Percentiles rank a stretch among this genome's conserved stretches.
These are phyloP conservation scores for Siniperca scherzeri DNA, from an alignment of 2,797 vertebrate genomes.

Conservation along the genomic window DNA sequence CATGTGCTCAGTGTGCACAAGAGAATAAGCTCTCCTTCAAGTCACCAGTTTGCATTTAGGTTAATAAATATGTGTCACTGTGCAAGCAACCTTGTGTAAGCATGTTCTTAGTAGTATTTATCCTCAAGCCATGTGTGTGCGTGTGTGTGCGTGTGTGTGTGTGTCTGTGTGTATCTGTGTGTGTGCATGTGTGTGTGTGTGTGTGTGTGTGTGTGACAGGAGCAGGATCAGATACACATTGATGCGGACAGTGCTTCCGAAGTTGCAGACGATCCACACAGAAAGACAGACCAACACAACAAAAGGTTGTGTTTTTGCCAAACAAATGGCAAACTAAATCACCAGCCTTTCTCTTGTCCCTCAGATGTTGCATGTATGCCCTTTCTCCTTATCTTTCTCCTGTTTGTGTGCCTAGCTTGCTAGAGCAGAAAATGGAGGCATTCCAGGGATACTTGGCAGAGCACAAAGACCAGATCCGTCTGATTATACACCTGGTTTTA, in stretches of 20 bases:
- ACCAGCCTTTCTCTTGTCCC: background rate
- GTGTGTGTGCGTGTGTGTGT: background rate
- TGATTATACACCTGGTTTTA: slow-evolving; percentile 48
- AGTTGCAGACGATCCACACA: background rate
- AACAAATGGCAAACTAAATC: slow-evolving; percentile 1
- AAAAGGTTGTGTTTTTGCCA: slow-evolving; percentile 53
- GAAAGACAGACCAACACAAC: background rate
- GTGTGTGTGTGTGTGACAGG: slow-evolving; percentile 31
- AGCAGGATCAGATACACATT: slow-evolving; percentile 34
- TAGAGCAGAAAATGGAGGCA: slow-evolving; percentile 59
- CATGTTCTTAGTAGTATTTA: background rate
- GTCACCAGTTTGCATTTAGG: background rate
- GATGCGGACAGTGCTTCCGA: slow-evolving; percentile 16
- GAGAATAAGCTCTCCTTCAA: background rate
- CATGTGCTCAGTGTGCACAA: background rate
- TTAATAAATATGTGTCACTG: slow-evolving; percentile 14
- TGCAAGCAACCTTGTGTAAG: slow-evolving; percentile 11
- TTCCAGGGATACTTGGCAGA: slow-evolving; percentile 44
- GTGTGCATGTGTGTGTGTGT: slow-evolving; percentile 14
- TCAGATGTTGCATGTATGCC: slow-evolving; percentile 29
- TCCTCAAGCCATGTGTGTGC: background rate
- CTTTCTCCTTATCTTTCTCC: slow-evolving; percentile 12
- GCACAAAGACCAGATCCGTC: slow-evolving; percentile 47
- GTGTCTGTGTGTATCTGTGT: background rate
- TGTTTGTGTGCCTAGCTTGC: slow-evolving; percentile 48